A percentile compares a stretch with the other conserved stretches of the same genome.
Evolutionary conservation across 2,797 vertebrate genomes (phyloP).

Genomic region (Tinamus major): DNA sequence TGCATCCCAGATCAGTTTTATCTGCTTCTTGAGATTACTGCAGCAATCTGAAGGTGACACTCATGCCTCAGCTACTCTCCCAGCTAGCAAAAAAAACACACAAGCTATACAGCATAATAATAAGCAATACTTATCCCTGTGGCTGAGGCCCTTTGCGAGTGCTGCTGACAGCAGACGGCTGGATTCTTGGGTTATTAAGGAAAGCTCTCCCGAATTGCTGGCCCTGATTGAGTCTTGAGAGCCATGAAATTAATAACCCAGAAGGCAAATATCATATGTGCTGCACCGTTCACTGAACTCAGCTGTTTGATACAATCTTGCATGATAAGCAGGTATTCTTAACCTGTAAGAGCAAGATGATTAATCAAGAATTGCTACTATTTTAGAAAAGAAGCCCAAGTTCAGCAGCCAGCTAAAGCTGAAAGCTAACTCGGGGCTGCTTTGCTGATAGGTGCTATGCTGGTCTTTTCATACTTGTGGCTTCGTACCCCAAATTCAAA

Average conservation of each 20-base stretch:
- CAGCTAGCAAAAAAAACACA: background rate
- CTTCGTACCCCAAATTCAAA: rapidly evolving
- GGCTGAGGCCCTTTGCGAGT: background rate
- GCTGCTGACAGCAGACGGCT: background rate
- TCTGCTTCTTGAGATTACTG: background rate
- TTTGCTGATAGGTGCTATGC: background rate
- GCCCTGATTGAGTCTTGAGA: background rate
- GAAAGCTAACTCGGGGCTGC: background rate
- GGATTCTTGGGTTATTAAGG: background rate
- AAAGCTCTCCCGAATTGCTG: background rate
- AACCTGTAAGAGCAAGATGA: background rate
- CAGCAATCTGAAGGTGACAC: rapidly evolving
- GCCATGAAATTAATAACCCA: background rate
- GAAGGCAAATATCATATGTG: background rate
- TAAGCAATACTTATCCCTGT: background rate
- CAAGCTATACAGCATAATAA: background rate
- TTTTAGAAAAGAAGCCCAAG: background rate
- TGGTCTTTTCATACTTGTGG: rapidly evolving
- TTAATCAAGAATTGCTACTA: background rate
- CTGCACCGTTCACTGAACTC: background rate
- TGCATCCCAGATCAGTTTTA: background rate
- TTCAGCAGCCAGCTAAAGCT: background rate
- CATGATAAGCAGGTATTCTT: background rate
- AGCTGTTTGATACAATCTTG: background rate
- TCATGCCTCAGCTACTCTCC: background rate